Evolutionary conservation across 1,140 invertebrate genomes (phyloP), one percentile per base, ranked within the genome.

Genomic region (Leptinotarsa lineolata): DNA sequence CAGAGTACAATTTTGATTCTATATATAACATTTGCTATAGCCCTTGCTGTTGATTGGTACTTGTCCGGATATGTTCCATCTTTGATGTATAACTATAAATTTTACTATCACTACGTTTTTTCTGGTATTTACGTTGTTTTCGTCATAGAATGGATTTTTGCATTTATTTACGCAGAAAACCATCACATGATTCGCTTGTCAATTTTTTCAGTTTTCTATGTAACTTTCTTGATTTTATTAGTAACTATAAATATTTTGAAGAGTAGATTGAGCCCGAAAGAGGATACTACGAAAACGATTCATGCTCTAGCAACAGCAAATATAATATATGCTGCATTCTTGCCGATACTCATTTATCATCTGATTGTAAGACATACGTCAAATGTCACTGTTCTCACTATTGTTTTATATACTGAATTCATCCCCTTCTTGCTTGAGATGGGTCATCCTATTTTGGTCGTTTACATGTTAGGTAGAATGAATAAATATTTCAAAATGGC

Each of bases 401-500:
- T 68, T n/a, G 66, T 63, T 13, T 71, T 71, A 11, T 61, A 13
- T 24, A 22, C 44, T 18, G 69, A 61, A 18, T 30, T 60, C 16
- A 22, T 71, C 0, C 69, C 69, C 5, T n/a, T 30, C 6, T 30
- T 63, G 16, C 18, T 71, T 11, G 69, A 18, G 6, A 4, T 61
- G 3, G 22, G 69, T 16, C 64, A 72, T 46, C 71, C 61, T 4
- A 66, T 72, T 11, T 4, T 67, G 18, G 63, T 65, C 13, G 22
- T 65, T 6, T 65, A 48, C 15, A 44, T 58, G 71, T 61, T 72
- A 18, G 61, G 71, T 4, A 16, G 20, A 39, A 30, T n/a, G 39
- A 48, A 72, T 39, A 72, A 72, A 46, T 54, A 48, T 21, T 72
- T 72, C 2, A 72, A 66, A 58, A 66, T 66, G 44, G 71, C 71